Evolutionary conservation across 2,113 vertebrate species (phyloP), one percentile per base, ranked within the genome.

Genomic region (Nibea albiflora): DNA sequence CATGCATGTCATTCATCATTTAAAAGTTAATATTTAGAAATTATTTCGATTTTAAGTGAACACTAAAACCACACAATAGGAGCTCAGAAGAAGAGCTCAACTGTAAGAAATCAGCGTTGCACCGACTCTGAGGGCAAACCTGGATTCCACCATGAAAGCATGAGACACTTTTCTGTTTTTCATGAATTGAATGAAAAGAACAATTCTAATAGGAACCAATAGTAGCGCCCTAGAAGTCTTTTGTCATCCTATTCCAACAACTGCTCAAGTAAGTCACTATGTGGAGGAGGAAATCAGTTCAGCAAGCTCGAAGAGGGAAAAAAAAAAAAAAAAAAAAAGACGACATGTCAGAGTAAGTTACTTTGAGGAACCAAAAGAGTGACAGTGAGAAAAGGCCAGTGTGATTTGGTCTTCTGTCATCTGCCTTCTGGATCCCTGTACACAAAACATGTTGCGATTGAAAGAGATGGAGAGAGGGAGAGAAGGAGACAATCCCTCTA

Each of bases 321-420:
- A 22, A 52, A 50, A 54, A n/a, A n/a, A n/a, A n/a, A 65, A 68
- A 63, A 56, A 47, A 44, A 26, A 62, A 56, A 28, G 16, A 24
- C 10, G 54, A 63, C 35, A 73, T 76, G 86, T 90, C 91, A 87
- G 74, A 81, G 79, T 86, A 62, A 77, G 79, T 91, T 90, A 90
- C 54, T 72, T 82, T 83, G 83, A 92, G 81, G 66, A 64, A 76
- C 76, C 68, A 68, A 76, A 54, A 81, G 85, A 89, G 83, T 84
- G 89, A 89, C 90, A 85, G 78, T 76, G 91, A 89, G 81, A 90
- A 81, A 85, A 85, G 88, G 86, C 67, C 81, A 81, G 80, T 84
- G 90, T 90, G 92, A 94, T 90, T 89, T 84, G 87, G 77, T 85
- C 74, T 85, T 84, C 84, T 88, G 92, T 91, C 86, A 80, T 88